Evolutionary conservation across 2,888 invertebrate genomes (phyloP).

Genomic region (Cataglyphis altisquamis): DNA sequence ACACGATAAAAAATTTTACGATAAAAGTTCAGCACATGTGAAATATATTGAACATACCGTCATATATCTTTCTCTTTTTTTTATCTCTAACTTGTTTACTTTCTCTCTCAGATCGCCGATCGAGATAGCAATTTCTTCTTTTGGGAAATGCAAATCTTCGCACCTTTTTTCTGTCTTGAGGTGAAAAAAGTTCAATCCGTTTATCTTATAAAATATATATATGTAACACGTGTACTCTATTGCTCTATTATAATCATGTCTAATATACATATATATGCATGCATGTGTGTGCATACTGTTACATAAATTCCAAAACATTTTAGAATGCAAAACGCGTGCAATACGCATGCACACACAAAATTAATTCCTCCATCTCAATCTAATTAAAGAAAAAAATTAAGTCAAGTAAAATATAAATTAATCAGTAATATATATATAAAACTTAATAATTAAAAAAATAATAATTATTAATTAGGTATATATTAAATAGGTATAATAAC

Average conservation of each 20-base stretch:
- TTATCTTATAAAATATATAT: constrained; percentile 25
- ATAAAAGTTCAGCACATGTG: neutral
- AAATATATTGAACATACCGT: constrained; percentile 28
- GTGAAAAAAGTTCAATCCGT: constrained; percentile 29
- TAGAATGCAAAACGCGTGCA: neutral
- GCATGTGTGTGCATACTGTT: neutral
- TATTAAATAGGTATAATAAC: neutral
- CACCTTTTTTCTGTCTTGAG: constrained; percentile 12
- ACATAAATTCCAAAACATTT: neutral
- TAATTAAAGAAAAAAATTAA: constrained; percentile 11
- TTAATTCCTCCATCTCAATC: neutral
- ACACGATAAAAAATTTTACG: neutral
- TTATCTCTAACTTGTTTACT: constrained; percentile 17
- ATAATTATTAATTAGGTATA: no score
- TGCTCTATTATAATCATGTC: neutral
- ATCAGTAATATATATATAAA: neutral
- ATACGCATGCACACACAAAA: neutral
- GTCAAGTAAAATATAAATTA: neutral
- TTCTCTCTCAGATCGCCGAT: neutral
- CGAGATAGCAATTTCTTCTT: neutral
- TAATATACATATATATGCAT: neutral
- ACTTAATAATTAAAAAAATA: neutral
- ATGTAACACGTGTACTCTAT: neutral
- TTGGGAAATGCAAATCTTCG: neutral
- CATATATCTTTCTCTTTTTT: neutral